These are phyloP conservation scores for rat (Rattus norvegicus) DNA, from an alignment of 2,113 vertebrate species.

Conservation along the genomic window GRCr8 NC_086019.1:208888001-208888500, in stretches of 20 bases:
- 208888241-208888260: background rate
- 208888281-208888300: accelerated
- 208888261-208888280: accelerated
- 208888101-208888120: background rate
- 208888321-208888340: accelerated
- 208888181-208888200: background rate
- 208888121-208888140: background rate
- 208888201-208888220: background rate
- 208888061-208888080: background rate
- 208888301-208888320: background rate
- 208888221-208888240: accelerated
- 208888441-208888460: accelerated
- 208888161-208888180: background rate
- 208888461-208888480: background rate
- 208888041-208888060: background rate
- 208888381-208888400: background rate
- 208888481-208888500: background rate
- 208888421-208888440: background rate
- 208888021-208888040: accelerated
- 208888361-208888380: background rate
- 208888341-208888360: background rate
- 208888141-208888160: background rate
- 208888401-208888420: background rate
- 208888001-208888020: background rate
- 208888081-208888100: too few species aligned